phyloP scores from a whole-genome alignment of 1,140 invertebrate species.

The Drosophila prosaltans region DNA sequence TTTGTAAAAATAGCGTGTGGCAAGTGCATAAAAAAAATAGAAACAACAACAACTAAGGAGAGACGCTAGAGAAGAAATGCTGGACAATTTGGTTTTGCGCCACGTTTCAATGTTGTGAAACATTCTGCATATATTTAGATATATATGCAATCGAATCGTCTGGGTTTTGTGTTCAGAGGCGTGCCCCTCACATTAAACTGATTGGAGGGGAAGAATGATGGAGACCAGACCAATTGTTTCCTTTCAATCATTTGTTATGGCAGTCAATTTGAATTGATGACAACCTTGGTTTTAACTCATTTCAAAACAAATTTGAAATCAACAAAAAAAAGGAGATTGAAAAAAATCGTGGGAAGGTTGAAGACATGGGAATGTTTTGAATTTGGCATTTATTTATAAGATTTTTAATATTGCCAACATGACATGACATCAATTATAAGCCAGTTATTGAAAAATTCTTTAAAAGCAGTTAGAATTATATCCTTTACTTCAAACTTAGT shows the following conservation, averaged over 20 bases:
- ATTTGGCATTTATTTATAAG: too few species aligned
- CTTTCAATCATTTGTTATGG: constrained; percentile 11
- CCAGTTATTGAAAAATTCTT: too few species aligned
- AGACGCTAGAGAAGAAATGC: constrained; percentile 10
- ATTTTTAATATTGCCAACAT: too few species aligned
- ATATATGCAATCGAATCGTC: constrained; percentile 64
- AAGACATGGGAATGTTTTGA: too few species aligned
- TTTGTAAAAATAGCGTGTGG: constrained; percentile 80
- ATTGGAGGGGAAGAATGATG: neutral
- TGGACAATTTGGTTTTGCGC: constrained; percentile 46
- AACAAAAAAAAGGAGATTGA: too few species aligned
- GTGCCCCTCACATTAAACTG: neutral
- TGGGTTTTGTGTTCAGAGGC: constrained; percentile 42
- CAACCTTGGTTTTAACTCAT: neutral
- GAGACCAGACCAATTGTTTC: constrained; percentile 36
- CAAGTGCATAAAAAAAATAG: constrained; percentile 65
- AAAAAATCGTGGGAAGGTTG: too few species aligned
- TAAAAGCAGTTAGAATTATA: too few species aligned
- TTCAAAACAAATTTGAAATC: too few species aligned
- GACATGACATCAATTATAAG: too few species aligned
- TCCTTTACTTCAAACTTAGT: too few species aligned
- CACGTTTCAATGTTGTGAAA: constrained; percentile 52
- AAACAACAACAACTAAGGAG: constrained; percentile 5
- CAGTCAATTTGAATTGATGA: neutral
- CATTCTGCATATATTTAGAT: constrained; percentile 76